phyloP scores from a whole-genome alignment of 2,113 vertebrate species.

The Rynchops niger region DNA sequence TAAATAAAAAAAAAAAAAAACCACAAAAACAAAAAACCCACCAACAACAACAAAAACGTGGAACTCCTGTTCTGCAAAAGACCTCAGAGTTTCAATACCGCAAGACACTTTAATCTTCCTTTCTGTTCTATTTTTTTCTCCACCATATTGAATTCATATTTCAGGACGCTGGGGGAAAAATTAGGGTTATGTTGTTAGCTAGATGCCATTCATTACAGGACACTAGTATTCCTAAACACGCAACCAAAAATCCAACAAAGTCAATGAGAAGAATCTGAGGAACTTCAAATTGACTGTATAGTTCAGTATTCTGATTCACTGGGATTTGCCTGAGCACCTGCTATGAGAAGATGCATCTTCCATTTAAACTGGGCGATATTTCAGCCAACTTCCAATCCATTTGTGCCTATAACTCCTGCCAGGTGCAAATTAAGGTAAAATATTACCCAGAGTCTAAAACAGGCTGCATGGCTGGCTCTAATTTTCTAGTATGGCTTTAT shows the following conservation, averaged over 20 bases:
- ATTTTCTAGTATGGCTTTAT: background rate
- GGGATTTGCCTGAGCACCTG: background rate
- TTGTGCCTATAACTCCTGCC: background rate
- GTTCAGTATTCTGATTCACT: background rate
- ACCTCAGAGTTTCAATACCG: background rate
- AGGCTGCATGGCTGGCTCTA: background rate
- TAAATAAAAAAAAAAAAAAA: background rate
- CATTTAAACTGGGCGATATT: background rate
- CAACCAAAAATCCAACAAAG: background rate
- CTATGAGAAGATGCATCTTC: background rate
- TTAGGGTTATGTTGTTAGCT: background rate
- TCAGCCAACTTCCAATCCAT: background rate
- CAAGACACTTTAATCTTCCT: background rate
- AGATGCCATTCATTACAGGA: background rate
- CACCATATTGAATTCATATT: background rate
- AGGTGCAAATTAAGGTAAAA: slow-evolving; percentile 33
- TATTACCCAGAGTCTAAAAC: background rate
- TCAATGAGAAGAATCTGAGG: background rate
- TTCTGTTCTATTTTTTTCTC: background rate
- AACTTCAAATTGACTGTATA: background rate
- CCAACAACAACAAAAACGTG: background rate
- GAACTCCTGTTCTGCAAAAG: background rate
- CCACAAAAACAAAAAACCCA: too few relatives aligned
- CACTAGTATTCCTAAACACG: background rate
- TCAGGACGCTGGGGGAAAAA: background rate